These are phyloP conservation scores for Synergus japonicus DNA, from an alignment of 2,888 invertebrate genomes.

Conservation along the genomic window DNA sequence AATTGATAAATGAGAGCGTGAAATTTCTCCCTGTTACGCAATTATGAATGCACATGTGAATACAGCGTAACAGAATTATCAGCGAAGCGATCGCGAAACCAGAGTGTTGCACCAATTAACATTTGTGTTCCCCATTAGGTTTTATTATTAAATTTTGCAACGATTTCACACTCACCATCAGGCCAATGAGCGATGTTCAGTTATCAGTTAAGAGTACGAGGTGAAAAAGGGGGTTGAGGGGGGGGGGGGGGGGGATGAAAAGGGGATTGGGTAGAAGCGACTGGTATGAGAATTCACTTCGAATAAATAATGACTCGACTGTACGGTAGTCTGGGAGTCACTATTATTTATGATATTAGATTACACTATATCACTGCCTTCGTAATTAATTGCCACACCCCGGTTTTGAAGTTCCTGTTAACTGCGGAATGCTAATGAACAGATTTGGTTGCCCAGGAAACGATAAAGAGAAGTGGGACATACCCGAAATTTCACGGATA, in stretches of 20 bases:
- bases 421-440: constrained; percentile 66
- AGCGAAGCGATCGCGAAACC: constrained; percentile 7
- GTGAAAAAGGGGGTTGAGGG: constrained; percentile 33
- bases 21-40: constrained; percentile 33
- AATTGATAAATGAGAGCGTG: constrained; percentile 8
- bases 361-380: constrained; percentile 65
- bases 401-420: constrained; percentile 61
- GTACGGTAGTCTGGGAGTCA: constrained; percentile 47
- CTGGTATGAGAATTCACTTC: constrained; percentile 52
- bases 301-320: constrained; percentile 63
- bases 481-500: constrained; percentile 32
- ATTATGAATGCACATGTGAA: constrained; percentile 17
- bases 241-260: constrained; percentile 11
- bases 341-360: constrained; percentile 69
- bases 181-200: background rate
- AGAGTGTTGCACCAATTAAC: constrained; percentile 23
- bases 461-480: constrained; percentile 2
- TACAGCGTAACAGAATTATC: constrained; percentile 34
- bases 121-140: constrained; percentile 15
- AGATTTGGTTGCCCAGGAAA: constrained; percentile 56
- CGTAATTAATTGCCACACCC: constrained; percentile 64
- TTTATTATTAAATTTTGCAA: constrained; percentile 27
- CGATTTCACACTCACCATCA: constrained; percentile 18
- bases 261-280: constrained; percentile 39
- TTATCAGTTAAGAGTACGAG: constrained; percentile 19